phyloP scores from a whole-genome alignment of 2,888 invertebrate genomes.

The Nebria brevicollis region DNA sequence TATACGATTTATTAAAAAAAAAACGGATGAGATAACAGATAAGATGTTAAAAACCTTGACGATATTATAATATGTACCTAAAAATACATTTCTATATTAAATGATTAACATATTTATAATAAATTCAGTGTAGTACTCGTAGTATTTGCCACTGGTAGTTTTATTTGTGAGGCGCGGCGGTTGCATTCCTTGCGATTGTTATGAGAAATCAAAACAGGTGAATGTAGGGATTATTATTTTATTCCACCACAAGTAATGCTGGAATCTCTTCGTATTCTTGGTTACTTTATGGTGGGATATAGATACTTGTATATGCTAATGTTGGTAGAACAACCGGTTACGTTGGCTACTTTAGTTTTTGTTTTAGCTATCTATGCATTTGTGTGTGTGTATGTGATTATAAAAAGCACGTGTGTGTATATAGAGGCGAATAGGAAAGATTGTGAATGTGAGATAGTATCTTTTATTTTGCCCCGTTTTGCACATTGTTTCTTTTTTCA shows the following conservation, averaged over 20 bases:
- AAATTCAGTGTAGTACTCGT: no score
- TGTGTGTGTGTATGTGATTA: constrained; percentile 14
- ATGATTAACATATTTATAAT: no score
- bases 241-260: neutral
- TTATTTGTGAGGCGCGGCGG: no score
- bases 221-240: neutral
- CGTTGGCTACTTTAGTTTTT: constrained; percentile 23
- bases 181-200: neutral
- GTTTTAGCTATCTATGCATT: constrained; percentile 10
- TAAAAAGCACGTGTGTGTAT: neutral
- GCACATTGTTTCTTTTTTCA: neutral
- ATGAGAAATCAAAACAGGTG: constrained; percentile 3
- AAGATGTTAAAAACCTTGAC: no score
- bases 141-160: no score
- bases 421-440: no score
- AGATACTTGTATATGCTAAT: constrained; percentile 40
- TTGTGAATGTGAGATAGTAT: no score
- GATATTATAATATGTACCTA: no score
- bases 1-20: no score
- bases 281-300: constrained; percentile 41
- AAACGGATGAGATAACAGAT: no score
- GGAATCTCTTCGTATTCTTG: constrained; percentile 5
- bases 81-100: no score
- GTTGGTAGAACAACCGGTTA: constrained; percentile 26
- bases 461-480: no score